Base-by-base conservation (phyloP, 1,140 invertebrate species). In the silkworm (Bombyx mori) region DNA sequence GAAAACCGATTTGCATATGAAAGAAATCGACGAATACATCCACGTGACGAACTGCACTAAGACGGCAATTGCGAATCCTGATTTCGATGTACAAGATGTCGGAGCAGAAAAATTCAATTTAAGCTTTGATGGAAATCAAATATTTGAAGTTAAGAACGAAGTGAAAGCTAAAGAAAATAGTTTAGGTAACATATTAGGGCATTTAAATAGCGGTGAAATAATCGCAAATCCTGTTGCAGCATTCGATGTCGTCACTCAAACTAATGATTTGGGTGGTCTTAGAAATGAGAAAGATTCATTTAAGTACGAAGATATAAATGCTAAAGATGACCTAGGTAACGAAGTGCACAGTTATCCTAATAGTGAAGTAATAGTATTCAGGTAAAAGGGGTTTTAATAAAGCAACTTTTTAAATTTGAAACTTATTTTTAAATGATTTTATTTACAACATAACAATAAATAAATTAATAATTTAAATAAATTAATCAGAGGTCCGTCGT, bases 391-490 rank as follows among this genome's bases (percentile, higher is more conserved):
- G 22, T 50, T 43, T 22, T 52, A 77, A 63, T 66, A 63, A 76
- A 73, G 74, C 49, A 78, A 61, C 68, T 60, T 26, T 57, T 65
- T 61, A 66, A 71, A 77, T 72, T 79, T 86, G 74, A 86, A 69
- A 73, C 79, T 86, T 86, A 84, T 53, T 72, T 35, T 73, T 61
- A 73, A 79, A 77, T 53, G 62, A 67, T 58, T 82, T 84, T 83
- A 86, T 86, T 84, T 84, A 86, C 83, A 86, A 52, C 42, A 63
- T 69, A 75, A 55, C 52, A 77, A 78, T 77, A 76, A 82, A 79
- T 81, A 79, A 80, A 76, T 82, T 79, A 86, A 84, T 71, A 71
- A 73, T 54, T 80, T 77, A 81, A 83, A 81, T 84, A 79, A 85
- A 78, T 84, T 79, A 84, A 65, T 77, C 73, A 71, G 74, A 79